phyloP scores from a whole-genome alignment of 2,888 invertebrate genomes.

The Odontomyia ornata region DNA sequence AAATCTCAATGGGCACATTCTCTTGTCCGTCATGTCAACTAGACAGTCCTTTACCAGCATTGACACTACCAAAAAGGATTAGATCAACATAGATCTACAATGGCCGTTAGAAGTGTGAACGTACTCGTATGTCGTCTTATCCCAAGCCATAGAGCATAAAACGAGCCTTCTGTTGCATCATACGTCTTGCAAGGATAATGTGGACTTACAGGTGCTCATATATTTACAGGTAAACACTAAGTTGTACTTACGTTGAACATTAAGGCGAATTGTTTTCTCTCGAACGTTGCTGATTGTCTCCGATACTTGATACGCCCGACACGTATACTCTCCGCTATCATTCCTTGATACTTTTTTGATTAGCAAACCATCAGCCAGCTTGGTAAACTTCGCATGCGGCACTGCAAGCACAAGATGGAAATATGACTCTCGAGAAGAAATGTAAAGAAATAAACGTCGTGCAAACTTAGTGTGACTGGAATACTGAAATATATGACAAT shows the following conservation, averaged over 20 bases:
- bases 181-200: too few species aligned
- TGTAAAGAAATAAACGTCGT: background rate
- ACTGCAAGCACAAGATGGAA: constrained; percentile 52
- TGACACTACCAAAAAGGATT: too few species aligned
- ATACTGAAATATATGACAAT: background rate
- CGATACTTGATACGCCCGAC: constrained; percentile 68
- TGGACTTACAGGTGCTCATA: too few species aligned
- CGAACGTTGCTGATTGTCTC: constrained; percentile 66
- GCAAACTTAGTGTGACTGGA: constrained; percentile 20
- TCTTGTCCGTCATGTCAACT: too few species aligned
- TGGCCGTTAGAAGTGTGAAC: too few species aligned
- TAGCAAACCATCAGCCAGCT: constrained; percentile 68
- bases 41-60: too few species aligned
- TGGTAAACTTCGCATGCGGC: constrained; percentile 63
- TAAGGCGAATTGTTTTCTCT: constrained; percentile 67
- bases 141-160: too few species aligned
- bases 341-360: constrained; percentile 67
- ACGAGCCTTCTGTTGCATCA: too few species aligned
- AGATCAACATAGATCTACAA: too few species aligned
- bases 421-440: constrained; percentile 44
- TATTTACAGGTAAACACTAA: background rate
- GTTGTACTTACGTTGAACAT: constrained; percentile 70
- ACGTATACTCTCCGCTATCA: constrained; percentile 69
- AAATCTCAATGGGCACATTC: too few species aligned
- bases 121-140: too few species aligned